These are phyloP conservation scores for Microtus oregoni DNA, from an alignment of 2,113 vertebrate species.

Conservation along the genomic window DNA sequence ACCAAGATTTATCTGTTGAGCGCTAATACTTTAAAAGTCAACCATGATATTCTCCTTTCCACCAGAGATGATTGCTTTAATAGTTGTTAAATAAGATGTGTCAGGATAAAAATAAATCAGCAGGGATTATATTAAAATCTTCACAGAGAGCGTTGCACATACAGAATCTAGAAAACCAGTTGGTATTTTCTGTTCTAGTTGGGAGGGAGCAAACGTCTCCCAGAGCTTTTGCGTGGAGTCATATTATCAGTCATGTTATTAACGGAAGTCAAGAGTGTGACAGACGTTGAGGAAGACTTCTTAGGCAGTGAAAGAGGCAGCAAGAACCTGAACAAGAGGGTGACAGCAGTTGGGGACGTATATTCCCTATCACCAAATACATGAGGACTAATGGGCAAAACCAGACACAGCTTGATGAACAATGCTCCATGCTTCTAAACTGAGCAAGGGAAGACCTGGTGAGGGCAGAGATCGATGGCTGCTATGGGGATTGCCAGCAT, in stretches of 20 bases:
- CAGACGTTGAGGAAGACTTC: not conserved
- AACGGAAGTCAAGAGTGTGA: not conserved
- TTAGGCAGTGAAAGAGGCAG: not conserved
- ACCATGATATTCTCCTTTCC: slow-evolving; percentile 63
- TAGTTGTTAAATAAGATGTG: slow-evolving; percentile 51
- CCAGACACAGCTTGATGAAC: accelerated
- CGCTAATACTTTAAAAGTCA: slow-evolving; percentile 60
- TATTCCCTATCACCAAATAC: not conserved
- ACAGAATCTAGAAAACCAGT: not conserved
- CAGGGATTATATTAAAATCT: slow-evolving; percentile 67
- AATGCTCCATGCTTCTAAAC: not conserved
- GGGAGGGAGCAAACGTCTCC: not conserved
- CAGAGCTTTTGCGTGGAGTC: not conserved
- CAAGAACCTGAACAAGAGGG: not conserved
- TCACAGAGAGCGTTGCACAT: not conserved
- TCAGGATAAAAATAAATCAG: slow-evolving; percentile 66
- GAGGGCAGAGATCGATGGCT: not conserved
- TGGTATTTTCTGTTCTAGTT: slow-evolving; percentile 28
- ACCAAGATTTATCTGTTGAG: slow-evolving; percentile 65
- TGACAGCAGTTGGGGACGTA: not conserved
- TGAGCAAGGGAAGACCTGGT: not conserved
- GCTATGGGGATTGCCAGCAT: not conserved
- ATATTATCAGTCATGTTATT: not conserved
- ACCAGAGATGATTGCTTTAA: slow-evolving; percentile 44
- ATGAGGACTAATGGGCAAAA: not conserved